Evolutionary conservation across 1,140 invertebrate species (phyloP).

Genomic region (Hetaerina americana): DNA sequence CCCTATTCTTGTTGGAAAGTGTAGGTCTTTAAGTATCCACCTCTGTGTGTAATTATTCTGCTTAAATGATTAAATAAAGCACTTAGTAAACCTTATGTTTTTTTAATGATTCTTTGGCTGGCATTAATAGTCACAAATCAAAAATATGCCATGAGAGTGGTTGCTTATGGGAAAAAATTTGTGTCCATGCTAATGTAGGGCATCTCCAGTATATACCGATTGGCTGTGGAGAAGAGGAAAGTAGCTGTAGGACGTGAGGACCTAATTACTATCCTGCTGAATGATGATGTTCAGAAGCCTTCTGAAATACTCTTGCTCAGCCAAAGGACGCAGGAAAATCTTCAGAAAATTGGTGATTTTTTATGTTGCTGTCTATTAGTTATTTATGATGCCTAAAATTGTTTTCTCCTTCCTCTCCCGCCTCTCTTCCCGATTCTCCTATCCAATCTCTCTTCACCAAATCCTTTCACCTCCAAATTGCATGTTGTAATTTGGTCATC

Average conservation of each 20-base stretch:
- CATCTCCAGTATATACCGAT: conserved; percentile 48
- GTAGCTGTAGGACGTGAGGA: conserved; percentile 61
- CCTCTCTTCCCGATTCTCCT: background rate
- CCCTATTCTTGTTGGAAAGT: too few relatives aligned
- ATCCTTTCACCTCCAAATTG: too few relatives aligned
- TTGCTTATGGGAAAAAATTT: background rate
- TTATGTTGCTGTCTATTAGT: background rate
- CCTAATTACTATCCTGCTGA: conserved; percentile 58
- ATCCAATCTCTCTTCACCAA: too few relatives aligned
- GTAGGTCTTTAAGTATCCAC: too few relatives aligned
- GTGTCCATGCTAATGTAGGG: conserved; percentile 33
- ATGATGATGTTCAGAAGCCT: conserved; percentile 57
- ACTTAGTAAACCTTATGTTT: too few relatives aligned
- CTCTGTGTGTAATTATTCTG: too few relatives aligned
- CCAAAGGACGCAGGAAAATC: conserved; percentile 36
- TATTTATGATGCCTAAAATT: background rate
- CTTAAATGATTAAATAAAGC: too few relatives aligned
- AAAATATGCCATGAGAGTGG: too few relatives aligned
- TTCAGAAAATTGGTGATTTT: conserved; percentile 23
- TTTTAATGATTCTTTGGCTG: too few relatives aligned
- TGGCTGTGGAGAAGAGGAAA: conserved; percentile 45
- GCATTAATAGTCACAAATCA: too few relatives aligned
- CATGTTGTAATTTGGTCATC: too few relatives aligned
- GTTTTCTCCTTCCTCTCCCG: background rate
- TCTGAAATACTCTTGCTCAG: conserved; percentile 51